These are phyloP conservation scores for Chanos chanos DNA, from an alignment of 2,797 vertebrate genomes.

Conservation along the genomic window DNA sequence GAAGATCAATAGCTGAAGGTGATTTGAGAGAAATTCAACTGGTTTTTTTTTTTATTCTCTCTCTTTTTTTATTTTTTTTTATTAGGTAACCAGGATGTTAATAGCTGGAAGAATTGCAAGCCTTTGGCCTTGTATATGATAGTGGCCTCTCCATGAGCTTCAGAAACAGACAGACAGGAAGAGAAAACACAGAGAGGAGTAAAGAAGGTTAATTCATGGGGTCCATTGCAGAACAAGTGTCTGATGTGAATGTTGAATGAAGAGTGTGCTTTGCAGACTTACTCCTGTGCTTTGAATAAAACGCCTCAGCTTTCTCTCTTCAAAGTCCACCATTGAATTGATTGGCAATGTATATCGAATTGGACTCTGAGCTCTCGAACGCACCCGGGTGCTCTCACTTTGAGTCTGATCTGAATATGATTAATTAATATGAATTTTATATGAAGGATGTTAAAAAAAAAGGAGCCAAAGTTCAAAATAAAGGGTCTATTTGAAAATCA, in stretches of 20 bases:
- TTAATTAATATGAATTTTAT: too few species aligned
- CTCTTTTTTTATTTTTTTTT: too few species aligned
- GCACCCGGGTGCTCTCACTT: constrained; percentile 2
- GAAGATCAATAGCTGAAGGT: too few species aligned
- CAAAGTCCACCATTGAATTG: constrained; percentile 25
- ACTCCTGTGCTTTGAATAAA: constrained; percentile 16
- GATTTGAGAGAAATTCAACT: too few species aligned
- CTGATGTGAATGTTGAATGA: constrained; percentile 19
- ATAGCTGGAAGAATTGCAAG: too few species aligned
- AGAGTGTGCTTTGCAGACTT: constrained; percentile 2
- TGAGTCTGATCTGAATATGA: constrained; percentile 8
- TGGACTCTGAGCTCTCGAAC: constrained; percentile 20
- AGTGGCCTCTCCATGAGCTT: too few species aligned
- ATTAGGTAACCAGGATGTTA: too few species aligned
- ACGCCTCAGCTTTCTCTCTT: constrained; percentile 11
- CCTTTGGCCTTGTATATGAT: too few species aligned
- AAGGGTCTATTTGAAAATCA: too few species aligned
- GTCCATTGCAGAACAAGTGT: neutral
- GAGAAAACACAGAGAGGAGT: neutral
- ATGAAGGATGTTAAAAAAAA: too few species aligned
- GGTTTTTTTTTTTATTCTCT: too few species aligned
- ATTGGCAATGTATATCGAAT: constrained; percentile 26
- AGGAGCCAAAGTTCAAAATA: too few species aligned
- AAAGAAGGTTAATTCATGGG: neutral
- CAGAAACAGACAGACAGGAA: neutral